Percentiles rank a stretch among this genome's conserved stretches.
These are phyloP conservation scores for Strix occidentalis DNA, from an alignment of 2,797 vertebrate species.

Conservation along the genomic window DNA sequence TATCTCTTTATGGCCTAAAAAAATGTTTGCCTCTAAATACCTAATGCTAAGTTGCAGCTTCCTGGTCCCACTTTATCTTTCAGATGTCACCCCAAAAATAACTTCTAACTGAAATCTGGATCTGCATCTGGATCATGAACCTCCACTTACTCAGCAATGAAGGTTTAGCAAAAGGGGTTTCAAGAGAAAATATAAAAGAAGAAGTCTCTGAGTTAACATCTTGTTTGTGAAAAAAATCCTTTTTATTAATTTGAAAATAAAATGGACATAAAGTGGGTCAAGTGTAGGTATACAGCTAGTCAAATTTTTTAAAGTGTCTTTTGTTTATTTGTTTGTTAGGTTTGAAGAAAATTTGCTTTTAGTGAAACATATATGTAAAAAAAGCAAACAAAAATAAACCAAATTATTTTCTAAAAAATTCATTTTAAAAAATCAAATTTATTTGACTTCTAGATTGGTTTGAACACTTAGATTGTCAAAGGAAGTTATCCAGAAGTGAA, in stretches of 20 bases:
- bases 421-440: not conserved
- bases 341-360: not conserved
- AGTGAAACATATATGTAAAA: not conserved
- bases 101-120: not conserved
- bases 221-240: not conserved
- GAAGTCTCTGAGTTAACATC: not conserved
- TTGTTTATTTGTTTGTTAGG: not conserved
- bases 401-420: not conserved
- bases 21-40: not conserved
- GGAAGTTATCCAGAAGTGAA: not conserved
- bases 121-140: not conserved
- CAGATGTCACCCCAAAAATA: not conserved
- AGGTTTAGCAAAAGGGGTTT: not conserved
- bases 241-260: not conserved
- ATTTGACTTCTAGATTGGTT: not conserved
- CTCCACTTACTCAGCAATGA: not conserved
- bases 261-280: not conserved
- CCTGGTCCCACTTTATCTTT: not conserved
- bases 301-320: not conserved
- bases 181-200: not conserved
- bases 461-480: not conserved
- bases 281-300: not conserved
- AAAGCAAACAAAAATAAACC: not conserved
- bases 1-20: not conserved
- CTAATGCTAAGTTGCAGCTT: not conserved